Percentiles rank a stretch among this genome's conserved stretches.
These are phyloP conservation scores for Alviniconcha strummeri DNA, from an alignment of 2,888 invertebrate genomes.

Conservation along the genomic window DNA sequence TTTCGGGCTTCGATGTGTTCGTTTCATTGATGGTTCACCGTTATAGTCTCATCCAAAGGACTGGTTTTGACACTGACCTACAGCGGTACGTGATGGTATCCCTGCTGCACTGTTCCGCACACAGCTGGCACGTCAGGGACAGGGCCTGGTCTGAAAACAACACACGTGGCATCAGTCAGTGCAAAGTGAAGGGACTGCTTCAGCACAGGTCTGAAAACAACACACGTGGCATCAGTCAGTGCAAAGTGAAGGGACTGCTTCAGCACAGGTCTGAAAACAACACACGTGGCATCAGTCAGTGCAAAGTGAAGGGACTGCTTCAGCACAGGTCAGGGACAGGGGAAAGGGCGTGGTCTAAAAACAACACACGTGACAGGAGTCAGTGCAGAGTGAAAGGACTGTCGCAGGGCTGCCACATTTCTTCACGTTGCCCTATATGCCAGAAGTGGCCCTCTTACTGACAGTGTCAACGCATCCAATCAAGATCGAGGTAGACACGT, in stretches of 20 bases:
- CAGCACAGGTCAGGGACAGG: too few species aligned
- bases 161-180: background rate
- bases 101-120: background rate
- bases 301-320: too few species aligned
- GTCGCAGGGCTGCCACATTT: too few species aligned
- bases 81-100: background rate
- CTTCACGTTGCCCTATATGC: too few species aligned
- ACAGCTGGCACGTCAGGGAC: conserved; percentile 22
- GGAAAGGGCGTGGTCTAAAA: background rate
- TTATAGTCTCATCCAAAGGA: too few species aligned
- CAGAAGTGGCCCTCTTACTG: too few species aligned
- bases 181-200: too few species aligned
- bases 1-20: too few species aligned
- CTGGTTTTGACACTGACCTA: background rate
- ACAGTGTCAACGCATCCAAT: too few species aligned
- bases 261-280: conserved; percentile 1
- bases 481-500: background rate
- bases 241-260: too few species aligned
- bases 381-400: too few species aligned
- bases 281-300: background rate
- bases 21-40: too few species aligned
- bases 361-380: background rate
- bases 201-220: background rate
- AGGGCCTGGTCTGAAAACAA: background rate
- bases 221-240: background rate